Evolutionary conservation across 2,113 vertebrate genomes (phyloP).

Genomic region (Alethe castanea): DNA sequence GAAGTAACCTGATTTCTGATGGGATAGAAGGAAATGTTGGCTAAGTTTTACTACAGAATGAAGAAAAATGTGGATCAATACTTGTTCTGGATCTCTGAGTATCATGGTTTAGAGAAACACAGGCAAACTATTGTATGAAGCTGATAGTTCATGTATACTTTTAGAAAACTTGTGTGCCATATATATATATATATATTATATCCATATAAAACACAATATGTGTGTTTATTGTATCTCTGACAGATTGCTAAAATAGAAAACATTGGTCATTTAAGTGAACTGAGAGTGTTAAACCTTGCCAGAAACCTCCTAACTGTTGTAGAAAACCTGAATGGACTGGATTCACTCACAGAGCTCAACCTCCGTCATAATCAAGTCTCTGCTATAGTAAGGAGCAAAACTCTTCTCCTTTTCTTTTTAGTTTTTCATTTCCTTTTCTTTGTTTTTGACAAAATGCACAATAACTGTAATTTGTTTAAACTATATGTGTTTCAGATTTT

Average conservation of each 20-base stretch:
- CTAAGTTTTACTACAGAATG: not conserved
- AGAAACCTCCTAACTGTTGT: slow-evolving; percentile 84
- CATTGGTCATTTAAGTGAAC: slow-evolving; percentile 80
- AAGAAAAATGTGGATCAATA: not conserved
- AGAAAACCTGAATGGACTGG: slow-evolving; percentile 86
- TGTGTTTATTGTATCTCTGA: not conserved
- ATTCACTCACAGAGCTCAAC: slow-evolving; percentile 88
- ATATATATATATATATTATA: not conserved
- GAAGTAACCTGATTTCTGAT: not conserved
- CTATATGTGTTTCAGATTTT: not conserved
- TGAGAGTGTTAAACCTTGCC: slow-evolving; percentile 90
- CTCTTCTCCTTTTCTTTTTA: not conserved
- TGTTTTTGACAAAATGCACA: not conserved
- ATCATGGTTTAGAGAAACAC: not conserved
- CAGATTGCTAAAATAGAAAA: slow-evolving; percentile 91
- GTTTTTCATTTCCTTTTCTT: not conserved
- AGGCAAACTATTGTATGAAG: not conserved
- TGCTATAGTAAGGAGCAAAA: slow-evolving; percentile 80
- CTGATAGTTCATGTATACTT: not conserved
- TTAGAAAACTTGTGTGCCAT: rapidly evolving
- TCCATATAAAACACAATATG: not conserved
- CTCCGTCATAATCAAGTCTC: slow-evolving; percentile 87
- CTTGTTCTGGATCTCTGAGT: not conserved
- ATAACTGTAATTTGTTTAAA: not conserved
- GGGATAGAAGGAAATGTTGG: not conserved